Percentiles rank a stretch among this genome's conserved stretches.
These are phyloP conservation scores for Rhineura floridana DNA, from an alignment of 2,113 vertebrate species.

Conservation along the genomic window DNA sequence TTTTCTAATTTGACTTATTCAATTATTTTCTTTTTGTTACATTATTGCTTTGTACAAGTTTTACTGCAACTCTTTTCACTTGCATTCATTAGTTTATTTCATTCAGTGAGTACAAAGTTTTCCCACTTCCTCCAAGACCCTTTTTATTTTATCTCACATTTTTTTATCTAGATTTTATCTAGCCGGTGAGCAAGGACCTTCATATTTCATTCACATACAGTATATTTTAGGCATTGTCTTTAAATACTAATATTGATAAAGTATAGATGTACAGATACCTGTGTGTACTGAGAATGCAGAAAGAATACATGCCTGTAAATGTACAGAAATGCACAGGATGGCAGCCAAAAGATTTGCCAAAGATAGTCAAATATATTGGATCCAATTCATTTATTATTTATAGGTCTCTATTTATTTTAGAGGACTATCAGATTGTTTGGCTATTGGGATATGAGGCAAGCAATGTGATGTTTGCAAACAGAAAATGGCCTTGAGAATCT, in stretches of 20 bases:
- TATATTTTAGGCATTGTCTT: not conserved
- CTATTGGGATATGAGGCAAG: slow-evolving; percentile 16
- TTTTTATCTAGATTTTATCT: not conserved
- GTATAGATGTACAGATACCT: not conserved
- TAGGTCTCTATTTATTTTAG: not conserved
- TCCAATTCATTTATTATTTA: not conserved
- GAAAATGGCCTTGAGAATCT: slow-evolving; percentile 40
- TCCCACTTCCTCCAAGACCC: not conserved
- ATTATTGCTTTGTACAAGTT: not conserved
- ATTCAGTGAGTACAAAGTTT: not conserved
- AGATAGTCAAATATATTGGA: not conserved
- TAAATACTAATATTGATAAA: not conserved
- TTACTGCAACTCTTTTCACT: not conserved
- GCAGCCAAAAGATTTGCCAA: not conserved
- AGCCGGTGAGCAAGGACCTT: not conserved
- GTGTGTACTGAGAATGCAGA: not conserved
- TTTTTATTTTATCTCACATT: not conserved
- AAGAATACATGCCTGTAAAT: not conserved
- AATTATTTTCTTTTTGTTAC: not conserved
- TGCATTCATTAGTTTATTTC: not conserved
- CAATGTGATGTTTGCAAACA: slow-evolving; percentile 23
- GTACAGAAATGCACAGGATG: not conserved
- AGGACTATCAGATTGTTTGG: not conserved
- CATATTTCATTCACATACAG: not conserved
- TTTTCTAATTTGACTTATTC: not conserved